phyloP scores from a whole-genome alignment of 2,888 invertebrate species.

The Automeris io region DNA sequence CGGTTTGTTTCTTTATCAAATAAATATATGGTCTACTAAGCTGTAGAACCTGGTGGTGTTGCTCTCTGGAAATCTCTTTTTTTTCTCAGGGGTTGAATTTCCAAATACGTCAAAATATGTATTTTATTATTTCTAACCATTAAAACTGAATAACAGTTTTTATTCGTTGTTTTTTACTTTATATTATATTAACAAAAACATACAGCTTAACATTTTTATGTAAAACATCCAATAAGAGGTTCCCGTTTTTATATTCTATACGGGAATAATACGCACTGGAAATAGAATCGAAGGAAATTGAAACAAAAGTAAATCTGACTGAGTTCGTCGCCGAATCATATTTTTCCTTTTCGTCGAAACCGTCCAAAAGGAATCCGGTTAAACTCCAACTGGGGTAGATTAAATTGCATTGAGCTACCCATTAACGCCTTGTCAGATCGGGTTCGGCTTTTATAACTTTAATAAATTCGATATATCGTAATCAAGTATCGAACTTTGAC shows the following conservation, averaged over 20 bases:
- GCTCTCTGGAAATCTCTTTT: no score
- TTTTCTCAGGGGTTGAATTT: no score
- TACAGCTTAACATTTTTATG: no score
- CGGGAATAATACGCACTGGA: neutral
- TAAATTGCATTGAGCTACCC: constrained; percentile 75
- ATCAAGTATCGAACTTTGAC: constrained; percentile 13
- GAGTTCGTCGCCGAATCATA: constrained; percentile 14
- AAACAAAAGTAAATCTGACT: constrained; percentile 6
- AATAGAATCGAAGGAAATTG: constrained; percentile 10
- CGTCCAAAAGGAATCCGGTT: constrained; percentile 54
- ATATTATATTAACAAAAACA: no score
- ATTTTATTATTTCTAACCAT: no score
- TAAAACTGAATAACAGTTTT: no score
- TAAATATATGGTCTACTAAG: no score
- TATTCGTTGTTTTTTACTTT: no score
- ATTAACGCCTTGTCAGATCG: constrained; percentile 77
- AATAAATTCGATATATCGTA: constrained; percentile 63
- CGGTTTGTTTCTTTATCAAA: no score
- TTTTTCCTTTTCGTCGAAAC: constrained; percentile 20
- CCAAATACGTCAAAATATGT: no score
- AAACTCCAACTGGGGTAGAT: constrained; percentile 60
- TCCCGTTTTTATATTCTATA: neutral
- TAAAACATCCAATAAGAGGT: no score
- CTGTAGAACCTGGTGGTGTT: no score
- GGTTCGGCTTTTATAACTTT: constrained; percentile 69